These are phyloP conservation scores for Dendrolimus kikuchii DNA, from an alignment of 1,140 invertebrate genomes.

Conservation along the genomic window DNA sequence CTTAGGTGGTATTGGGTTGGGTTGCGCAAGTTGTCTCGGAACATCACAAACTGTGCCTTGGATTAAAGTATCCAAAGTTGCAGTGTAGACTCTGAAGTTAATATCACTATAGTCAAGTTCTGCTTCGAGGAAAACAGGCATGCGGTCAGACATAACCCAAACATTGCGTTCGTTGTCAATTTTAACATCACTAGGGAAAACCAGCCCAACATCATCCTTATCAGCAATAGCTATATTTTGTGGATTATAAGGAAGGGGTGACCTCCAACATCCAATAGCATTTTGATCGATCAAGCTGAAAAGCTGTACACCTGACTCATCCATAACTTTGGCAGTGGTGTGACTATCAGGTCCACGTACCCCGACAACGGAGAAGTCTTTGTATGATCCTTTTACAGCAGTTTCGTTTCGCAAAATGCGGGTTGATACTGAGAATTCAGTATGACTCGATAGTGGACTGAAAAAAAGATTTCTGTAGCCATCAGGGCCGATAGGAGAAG, in stretches of 20 bases:
- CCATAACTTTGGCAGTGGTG: slow-evolving; percentile 81
- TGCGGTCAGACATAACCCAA: slow-evolving; percentile 86
- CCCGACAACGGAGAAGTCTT: slow-evolving; percentile 80
- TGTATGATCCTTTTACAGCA: slow-evolving; percentile 78
- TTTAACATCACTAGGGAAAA: slow-evolving; percentile 86
- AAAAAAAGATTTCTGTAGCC: slow-evolving; percentile 83
- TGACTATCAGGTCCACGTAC: slow-evolving; percentile 78
- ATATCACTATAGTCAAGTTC: slow-evolving; percentile 82
- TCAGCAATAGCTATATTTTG: slow-evolving; percentile 82
- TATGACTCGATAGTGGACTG: slow-evolving; percentile 82
- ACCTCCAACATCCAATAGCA: slow-evolving; percentile 87
- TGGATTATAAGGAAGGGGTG: slow-evolving; percentile 74
- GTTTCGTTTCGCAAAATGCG: slow-evolving; percentile 78
- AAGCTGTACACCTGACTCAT: slow-evolving; percentile 80
- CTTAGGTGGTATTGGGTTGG: slow-evolving; percentile 1
- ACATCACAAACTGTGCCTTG: slow-evolving; percentile 81
- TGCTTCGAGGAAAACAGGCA: slow-evolving; percentile 83
- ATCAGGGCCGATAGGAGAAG: slow-evolving; percentile 76
- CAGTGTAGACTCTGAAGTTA: slow-evolving; percentile 84
- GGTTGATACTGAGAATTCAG: slow-evolving; percentile 85
- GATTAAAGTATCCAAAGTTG: slow-evolving; percentile 76
- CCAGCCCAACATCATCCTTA: slow-evolving; percentile 80
- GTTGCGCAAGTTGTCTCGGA: slow-evolving; percentile 4
- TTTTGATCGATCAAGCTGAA: slow-evolving; percentile 86
- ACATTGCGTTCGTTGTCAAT: slow-evolving; percentile 77